These are phyloP conservation scores for Pristionchus entomophagus DNA, from an alignment of 2,888 invertebrate species.

Conservation along the genomic window DNA sequence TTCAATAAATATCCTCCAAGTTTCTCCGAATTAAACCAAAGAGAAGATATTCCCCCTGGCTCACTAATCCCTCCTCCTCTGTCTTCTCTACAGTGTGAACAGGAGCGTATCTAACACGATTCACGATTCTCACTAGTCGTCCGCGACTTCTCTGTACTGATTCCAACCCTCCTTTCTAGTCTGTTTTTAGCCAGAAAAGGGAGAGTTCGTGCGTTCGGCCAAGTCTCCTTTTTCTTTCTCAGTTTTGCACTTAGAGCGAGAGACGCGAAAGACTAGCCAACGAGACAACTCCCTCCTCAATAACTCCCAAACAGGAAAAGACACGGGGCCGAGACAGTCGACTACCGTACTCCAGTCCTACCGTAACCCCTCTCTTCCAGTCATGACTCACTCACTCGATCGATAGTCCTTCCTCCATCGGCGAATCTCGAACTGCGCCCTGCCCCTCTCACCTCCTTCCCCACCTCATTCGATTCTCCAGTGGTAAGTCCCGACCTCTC, in stretches of 20 bases:
- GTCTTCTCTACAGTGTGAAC: not conserved
- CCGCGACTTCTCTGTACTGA: not conserved
- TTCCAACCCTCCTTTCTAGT: not conserved
- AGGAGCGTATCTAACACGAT: not conserved
- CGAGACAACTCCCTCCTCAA: not conserved
- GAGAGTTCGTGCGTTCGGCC: not conserved
- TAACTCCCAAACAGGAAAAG: constrained; percentile 24
- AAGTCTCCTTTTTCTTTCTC: not conserved
- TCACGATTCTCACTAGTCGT: not conserved
- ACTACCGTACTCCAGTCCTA: not conserved
- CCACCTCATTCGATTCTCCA: constrained; percentile 28
- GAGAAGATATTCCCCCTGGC: not conserved
- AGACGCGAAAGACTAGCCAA: not conserved
- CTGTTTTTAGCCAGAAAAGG: not conserved
- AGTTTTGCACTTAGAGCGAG: constrained; percentile 27
- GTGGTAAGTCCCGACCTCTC: constrained; percentile 11
- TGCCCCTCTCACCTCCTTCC: constrained; percentile 39
- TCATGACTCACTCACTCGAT: constrained; percentile 35
- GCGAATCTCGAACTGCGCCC: not conserved
- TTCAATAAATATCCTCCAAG: no score
- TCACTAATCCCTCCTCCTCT: not conserved
- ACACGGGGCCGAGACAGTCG: not conserved
- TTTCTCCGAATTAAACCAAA: not conserved
- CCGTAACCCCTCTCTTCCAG: constrained; percentile 1
- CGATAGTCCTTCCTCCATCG: not conserved